Conservation (phyloP, 2,888 invertebrate genomes). For the Limnephilus marmoratus region DNA sequence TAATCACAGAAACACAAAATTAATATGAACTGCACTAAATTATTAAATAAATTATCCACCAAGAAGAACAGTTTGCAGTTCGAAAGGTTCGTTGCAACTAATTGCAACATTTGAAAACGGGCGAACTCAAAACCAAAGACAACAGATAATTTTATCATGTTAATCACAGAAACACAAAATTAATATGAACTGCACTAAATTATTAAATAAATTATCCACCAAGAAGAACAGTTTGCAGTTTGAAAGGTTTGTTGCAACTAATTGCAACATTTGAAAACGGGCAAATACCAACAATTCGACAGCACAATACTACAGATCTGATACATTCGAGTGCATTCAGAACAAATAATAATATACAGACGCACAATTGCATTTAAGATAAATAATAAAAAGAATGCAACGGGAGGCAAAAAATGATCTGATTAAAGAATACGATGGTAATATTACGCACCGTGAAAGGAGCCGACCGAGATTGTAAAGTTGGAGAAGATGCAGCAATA, state of each 20-base stretch:
- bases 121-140: neutral
- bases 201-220: neutral
- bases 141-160: neutral
- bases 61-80: neutral
- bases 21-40: neutral
- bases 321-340: neutral
- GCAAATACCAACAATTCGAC: neutral
- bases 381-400: conserved; percentile 15
- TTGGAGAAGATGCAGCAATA: neutral
- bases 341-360: neutral
- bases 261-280: conserved; percentile 25
- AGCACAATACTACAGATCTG: neutral
- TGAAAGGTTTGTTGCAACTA: conserved; percentile 38
- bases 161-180: neutral
- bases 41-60: neutral
- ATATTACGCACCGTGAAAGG: neutral
- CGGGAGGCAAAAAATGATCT: conserved; percentile 42
- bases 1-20: neutral
- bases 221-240: neutral
- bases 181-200: neutral
- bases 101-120: conserved; percentile 25
- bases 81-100: conserved; percentile 37
- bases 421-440: conserved; percentile 26
- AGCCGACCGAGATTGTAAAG: neutral
- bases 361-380: conserved; percentile 27